These are phyloP conservation scores for Leptarthrus brevirostris DNA, from an alignment of 2,888 invertebrate species.

Conservation along the genomic window DNA sequence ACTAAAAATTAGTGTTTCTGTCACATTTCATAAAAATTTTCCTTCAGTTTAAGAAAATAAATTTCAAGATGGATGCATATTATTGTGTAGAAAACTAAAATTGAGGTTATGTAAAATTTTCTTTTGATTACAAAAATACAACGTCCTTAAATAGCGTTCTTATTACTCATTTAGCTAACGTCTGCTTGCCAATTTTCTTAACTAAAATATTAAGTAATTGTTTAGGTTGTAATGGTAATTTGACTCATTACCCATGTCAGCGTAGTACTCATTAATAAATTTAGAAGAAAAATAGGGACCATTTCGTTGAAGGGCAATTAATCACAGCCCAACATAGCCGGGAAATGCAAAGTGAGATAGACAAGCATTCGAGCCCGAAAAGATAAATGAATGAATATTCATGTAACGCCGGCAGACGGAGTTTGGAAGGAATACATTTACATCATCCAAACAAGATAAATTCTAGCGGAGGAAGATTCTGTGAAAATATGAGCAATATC, in stretches of 20 bases:
- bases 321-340: slow-evolving; percentile 1
- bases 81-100: no score
- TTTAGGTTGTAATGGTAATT: slow-evolving; percentile 28
- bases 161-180: no score
- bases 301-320: slow-evolving; percentile 30
- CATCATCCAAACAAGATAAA: background rate
- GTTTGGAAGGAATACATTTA: background rate
- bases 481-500: background rate
- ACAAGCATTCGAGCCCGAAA: background rate
- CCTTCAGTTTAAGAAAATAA: no score
- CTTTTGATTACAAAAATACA: no score
- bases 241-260: slow-evolving; percentile 11
- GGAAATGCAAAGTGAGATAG: no score
- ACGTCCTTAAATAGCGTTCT: no score
- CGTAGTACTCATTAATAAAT: slow-evolving; percentile 29
- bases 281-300: slow-evolving; percentile 8
- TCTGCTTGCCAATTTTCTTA: no score
- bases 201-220: no score
- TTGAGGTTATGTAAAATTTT: no score
- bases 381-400: slow-evolving; percentile 20
- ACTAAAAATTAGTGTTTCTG: background rate
- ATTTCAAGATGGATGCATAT: no score
- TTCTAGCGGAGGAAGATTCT: background rate
- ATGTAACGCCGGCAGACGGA: background rate
- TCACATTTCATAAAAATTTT: background rate